Evolutionary conservation across 2,797 vertebrate genomes (phyloP), one percentile per base, ranked within the genome.

Genomic region (Perdix hodgsoniae): DNA sequence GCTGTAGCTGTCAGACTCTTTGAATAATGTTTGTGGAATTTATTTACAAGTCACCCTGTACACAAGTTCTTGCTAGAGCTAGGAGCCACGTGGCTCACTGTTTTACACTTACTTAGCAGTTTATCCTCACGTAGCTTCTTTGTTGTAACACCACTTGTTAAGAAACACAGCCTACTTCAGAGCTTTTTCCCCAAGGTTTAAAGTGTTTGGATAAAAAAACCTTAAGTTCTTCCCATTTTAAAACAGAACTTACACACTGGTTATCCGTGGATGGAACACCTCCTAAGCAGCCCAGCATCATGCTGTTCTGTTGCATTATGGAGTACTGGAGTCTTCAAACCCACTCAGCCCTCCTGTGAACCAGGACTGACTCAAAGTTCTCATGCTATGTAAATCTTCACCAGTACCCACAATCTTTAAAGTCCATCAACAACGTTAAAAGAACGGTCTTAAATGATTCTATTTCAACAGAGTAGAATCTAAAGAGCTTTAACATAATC

Each of bases 391-490:
- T 33, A 70, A 44, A 83, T 54, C 82, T 86, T 67, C 40, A 83
- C 14, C 31, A 47, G 54, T 16, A 87, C 26, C 49, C 45, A 81
- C 66, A 61, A 10, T 40, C 60, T 88, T 91, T 79, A 84, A 92
- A 76, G 65, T 63, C 22, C 16, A 7, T 45, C 63, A 85, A 63
- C 50, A n/a, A n/a, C n/a, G n/a, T n/a, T n/a, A n/a, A n/a, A n/a
- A n/a, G n/a, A n/a, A n/a, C n/a, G n/a, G n/a, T n/a, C n/a, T n/a
- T n/a, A n/a, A n/a, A n/a, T n/a, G n/a, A n/a, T n/a, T n/a, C n/a
- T n/a, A 90, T 96, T 93, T 95, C 86, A 92, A 80, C 61, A 72
- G 60, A 76, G 64, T 66, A 90, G 83, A 96, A 64, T 16, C 49
- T 52, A 44, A 90, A 93, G 87, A 93, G 80, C 83, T 95, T 96